Evolutionary conservation across 1,140 invertebrate genomes (phyloP).

Genomic region (Nylanderia fulva): DNA sequence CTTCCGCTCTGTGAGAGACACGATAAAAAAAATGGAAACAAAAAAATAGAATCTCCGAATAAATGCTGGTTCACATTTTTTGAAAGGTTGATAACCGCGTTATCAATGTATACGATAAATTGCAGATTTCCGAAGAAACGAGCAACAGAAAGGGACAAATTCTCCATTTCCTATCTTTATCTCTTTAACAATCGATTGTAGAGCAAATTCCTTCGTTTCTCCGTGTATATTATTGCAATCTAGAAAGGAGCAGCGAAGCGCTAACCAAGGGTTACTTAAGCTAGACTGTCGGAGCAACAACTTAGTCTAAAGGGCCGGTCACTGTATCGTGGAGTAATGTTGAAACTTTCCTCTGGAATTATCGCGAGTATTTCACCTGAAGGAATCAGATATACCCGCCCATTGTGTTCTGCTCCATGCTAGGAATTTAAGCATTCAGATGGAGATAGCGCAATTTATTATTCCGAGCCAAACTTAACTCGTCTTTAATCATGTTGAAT

Average conservation of each 20-base stretch:
- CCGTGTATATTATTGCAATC: constrained; percentile 4
- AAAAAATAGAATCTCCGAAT: constrained; percentile 21
- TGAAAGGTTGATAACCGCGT: not conserved
- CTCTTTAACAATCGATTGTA: constrained; percentile 28
- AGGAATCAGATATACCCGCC: constrained; percentile 32
- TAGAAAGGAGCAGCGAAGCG: constrained; percentile 39
- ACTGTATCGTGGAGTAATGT: constrained; percentile 69
- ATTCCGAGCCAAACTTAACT: constrained; percentile 47
- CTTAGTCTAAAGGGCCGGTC: constrained; percentile 63
- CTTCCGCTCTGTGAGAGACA: constrained; percentile 10
- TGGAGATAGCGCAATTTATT: constrained; percentile 44
- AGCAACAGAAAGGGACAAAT: not conserved
- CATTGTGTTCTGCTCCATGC: constrained; percentile 13
- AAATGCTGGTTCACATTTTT: constrained; percentile 15
- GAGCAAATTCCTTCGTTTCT: constrained; percentile 9
- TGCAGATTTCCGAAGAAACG: not conserved
- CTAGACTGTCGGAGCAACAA: constrained; percentile 51
- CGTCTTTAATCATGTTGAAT: constrained; percentile 39
- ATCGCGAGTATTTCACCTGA: constrained; percentile 53
- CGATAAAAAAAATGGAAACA: constrained; percentile 8
- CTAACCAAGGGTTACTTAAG: constrained; percentile 53
- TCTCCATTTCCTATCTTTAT: not conserved
- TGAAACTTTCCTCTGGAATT: constrained; percentile 71
- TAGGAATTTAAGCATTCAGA: constrained; percentile 56
- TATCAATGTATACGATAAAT: constrained; percentile 20